These are phyloP conservation scores for Hoplias malabaricus DNA, from an alignment of 2,113 vertebrate species.

Conservation along the genomic window DNA sequence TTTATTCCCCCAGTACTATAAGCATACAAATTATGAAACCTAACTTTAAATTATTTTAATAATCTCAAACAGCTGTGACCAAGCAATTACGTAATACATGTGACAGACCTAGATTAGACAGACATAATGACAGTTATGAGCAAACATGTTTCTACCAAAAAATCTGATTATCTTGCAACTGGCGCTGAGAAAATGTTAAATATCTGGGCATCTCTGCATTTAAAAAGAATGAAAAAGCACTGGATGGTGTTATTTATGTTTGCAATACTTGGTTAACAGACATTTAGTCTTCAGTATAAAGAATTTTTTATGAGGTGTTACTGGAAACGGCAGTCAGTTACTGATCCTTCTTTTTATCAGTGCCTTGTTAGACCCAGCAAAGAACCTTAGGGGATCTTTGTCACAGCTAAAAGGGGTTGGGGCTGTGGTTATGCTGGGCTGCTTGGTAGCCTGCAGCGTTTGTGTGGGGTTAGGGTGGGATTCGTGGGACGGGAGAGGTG, in stretches of 20 bases:
- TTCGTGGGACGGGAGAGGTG: slow-evolving; percentile 46
- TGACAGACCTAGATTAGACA: too few relatives aligned
- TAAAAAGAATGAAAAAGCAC: not conserved
- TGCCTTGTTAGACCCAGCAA: slow-evolving; percentile 16
- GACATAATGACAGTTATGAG: not conserved
- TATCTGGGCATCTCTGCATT: not conserved
- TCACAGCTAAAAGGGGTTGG: not conserved
- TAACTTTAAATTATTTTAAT: too few relatives aligned
- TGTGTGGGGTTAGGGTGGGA: slow-evolving; percentile 34
- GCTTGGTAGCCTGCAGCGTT: slow-evolving; percentile 17
- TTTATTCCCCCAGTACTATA: too few relatives aligned
- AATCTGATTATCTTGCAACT: not conserved
- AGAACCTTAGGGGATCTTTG: slow-evolving; percentile 43
- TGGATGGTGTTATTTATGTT: not conserved
- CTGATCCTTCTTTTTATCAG: not conserved
- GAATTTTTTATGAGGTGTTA: not conserved
- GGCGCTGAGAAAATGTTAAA: not conserved
- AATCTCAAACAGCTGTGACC: too few relatives aligned
- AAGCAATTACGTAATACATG: too few relatives aligned
- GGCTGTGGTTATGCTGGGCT: slow-evolving; percentile 4
- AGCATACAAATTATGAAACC: too few relatives aligned
- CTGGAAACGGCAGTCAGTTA: not conserved
- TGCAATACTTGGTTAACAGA: not conserved
- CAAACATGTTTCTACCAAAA: not conserved
- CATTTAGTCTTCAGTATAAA: not conserved